phyloP scores from a whole-genome alignment of 2,797 vertebrate genomes.

The Staurois parvus region DNA sequence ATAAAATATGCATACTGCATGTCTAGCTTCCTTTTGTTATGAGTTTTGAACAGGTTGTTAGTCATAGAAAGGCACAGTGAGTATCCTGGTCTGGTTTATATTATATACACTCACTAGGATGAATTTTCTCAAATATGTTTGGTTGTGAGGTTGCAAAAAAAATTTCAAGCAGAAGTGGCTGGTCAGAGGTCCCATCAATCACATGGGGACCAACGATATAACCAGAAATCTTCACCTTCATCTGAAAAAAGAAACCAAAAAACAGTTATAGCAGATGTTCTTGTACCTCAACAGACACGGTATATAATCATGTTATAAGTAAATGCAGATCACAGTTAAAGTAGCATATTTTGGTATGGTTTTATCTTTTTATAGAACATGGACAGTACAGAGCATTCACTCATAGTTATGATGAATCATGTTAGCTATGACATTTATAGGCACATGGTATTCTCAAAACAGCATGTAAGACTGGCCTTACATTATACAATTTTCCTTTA shows the following conservation, averaged over 20 bases:
- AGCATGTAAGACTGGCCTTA: too few species aligned
- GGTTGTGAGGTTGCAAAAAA: slow-evolving; percentile 94
- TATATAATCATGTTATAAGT: too few species aligned
- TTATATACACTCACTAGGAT: slow-evolving; percentile 75
- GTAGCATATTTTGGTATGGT: too few species aligned
- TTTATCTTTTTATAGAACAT: too few species aligned
- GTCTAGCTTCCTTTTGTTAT: too few species aligned
- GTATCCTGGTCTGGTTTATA: neutral
- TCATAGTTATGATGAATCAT: too few species aligned
- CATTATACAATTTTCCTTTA: too few species aligned
- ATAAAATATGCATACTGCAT: too few species aligned
- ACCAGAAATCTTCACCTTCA: slow-evolving; percentile 86
- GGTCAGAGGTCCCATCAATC: slow-evolving; percentile 84
- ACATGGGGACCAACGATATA: slow-evolving; percentile 89
- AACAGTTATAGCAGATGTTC: neutral
- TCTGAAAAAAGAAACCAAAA: slow-evolving; percentile 71
- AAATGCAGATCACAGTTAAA: too few species aligned
- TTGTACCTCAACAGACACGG: neutral
- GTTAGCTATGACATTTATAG: too few species aligned
- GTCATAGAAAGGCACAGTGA: neutral
- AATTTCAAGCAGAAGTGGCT: slow-evolving; percentile 88
- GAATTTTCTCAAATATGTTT: slow-evolving; percentile 86
- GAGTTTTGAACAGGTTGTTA: neutral
- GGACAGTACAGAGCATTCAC: too few species aligned
- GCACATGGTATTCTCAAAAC: too few species aligned